Percentiles rank a stretch among this genome's conserved stretches.
Evolutionary conservation across 2,888 invertebrate species (phyloP).

Genomic region (Onthophagus sagittarius): DNA sequence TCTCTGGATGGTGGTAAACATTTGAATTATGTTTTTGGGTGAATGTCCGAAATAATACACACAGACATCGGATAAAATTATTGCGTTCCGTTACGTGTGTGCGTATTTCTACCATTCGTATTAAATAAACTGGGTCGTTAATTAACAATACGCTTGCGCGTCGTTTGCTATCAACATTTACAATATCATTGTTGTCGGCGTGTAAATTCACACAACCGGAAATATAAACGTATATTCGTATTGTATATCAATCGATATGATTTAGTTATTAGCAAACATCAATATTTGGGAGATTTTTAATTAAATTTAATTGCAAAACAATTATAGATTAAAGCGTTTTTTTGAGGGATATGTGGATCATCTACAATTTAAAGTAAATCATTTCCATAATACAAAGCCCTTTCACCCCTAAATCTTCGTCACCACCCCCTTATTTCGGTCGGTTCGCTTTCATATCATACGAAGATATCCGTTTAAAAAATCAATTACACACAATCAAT

Average conservation of each 20-base stretch:
- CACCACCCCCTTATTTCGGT: too few relatives aligned
- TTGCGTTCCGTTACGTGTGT: not conserved
- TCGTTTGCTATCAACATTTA: not conserved
- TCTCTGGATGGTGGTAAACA: not conserved
- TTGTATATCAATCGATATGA: not conserved
- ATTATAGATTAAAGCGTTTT: not conserved
- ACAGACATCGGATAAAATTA: not conserved
- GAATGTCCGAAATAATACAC: not conserved
- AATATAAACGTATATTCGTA: not conserved
- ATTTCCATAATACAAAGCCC: not conserved
- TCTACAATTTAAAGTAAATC: not conserved
- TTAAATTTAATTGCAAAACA: not conserved
- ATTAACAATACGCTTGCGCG: not conserved
- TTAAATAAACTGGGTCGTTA: not conserved
- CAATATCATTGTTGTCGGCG: not conserved
- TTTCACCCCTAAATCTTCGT: not conserved
- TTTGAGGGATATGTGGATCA: not conserved
- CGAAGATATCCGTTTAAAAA: not conserved
- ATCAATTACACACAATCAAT: too few relatives aligned
- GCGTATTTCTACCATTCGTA: not conserved
- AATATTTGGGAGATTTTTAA: not conserved
- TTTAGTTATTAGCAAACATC: not conserved
- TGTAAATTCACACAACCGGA: not conserved
- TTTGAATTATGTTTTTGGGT: not conserved
- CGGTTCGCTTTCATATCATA: not conserved